Evolutionary conservation across 2,888 invertebrate species (phyloP).

Genomic region (Luperina nickerlii): DNA sequence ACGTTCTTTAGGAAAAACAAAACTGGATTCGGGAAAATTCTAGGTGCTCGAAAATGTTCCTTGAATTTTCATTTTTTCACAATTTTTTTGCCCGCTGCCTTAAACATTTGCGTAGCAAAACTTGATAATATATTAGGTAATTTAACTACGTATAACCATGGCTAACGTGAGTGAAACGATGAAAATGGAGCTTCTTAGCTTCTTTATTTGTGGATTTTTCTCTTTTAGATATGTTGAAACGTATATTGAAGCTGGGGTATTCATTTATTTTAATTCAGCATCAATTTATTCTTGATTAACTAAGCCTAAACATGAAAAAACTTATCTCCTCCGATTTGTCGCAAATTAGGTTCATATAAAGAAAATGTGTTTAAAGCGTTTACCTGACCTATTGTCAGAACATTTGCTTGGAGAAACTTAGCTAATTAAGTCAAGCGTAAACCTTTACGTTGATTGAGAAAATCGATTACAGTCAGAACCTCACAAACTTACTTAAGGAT

Average conservation of each 20-base stretch:
- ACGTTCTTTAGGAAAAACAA: slow-evolving; percentile 39
- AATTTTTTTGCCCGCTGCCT: neutral
- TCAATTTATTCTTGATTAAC: neutral
- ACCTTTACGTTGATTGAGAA: slow-evolving; percentile 14
- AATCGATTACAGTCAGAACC: neutral
- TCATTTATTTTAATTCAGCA: neutral
- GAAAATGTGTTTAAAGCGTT: too few relatives aligned
- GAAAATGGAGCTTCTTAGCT: neutral
- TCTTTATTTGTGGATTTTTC: neutral
- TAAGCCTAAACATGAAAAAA: neutral
- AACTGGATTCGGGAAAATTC: slow-evolving; percentile 1
- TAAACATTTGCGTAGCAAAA: neutral
- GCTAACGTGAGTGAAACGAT: neutral
- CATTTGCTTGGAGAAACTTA: slow-evolving; percentile 1
- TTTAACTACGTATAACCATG: too few relatives aligned
- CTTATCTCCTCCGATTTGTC: neutral
- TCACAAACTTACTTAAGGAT: too few relatives aligned
- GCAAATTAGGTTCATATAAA: neutral
- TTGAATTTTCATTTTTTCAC: slow-evolving; percentile 1
- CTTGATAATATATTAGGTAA: neutral
- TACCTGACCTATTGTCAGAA: neutral
- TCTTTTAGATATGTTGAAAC: too few relatives aligned
- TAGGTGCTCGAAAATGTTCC: neutral
- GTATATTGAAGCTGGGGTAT: neutral
- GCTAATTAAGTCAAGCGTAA: slow-evolving; percentile 2